Evolutionary conservation across 2,113 vertebrate genomes (phyloP).

Genomic region (Sisor rabdophorus): DNA sequence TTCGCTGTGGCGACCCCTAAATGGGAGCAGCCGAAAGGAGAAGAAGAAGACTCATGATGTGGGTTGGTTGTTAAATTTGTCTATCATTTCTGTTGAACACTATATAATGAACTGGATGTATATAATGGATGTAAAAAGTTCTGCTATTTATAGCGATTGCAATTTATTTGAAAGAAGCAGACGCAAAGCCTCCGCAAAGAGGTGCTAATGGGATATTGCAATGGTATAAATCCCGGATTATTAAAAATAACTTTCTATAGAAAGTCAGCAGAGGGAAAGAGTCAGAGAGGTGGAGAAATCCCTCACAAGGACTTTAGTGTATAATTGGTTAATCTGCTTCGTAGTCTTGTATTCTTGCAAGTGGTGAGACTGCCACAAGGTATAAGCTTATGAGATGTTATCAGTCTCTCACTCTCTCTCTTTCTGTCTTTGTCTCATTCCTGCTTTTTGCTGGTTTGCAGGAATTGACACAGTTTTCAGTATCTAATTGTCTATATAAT

Average conservation of each 20-base stretch:
- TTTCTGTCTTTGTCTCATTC: background rate
- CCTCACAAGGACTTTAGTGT: conserved; percentile 46
- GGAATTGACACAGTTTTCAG: background rate
- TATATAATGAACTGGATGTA: too few species aligned
- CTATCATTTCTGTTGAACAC: too few species aligned
- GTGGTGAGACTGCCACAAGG: conserved; percentile 36
- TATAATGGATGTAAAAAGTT: too few species aligned
- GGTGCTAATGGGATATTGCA: background rate
- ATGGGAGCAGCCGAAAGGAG: too few species aligned
- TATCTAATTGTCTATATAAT: background rate
- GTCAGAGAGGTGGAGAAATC: conserved; percentile 36
- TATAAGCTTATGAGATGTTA: conserved; percentile 7
- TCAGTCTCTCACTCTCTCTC: background rate
- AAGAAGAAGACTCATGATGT: too few species aligned
- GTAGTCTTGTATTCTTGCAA: conserved; percentile 48
- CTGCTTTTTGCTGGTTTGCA: background rate
- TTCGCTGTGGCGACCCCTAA: too few species aligned
- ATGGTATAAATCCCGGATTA: background rate
- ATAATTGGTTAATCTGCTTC: conserved; percentile 49
- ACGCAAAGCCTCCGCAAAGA: background rate
- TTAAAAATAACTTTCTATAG: background rate
- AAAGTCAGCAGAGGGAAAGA: conserved; percentile 6
- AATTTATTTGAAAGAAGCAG: background rate
- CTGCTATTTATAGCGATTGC: too few species aligned
- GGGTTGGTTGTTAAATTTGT: too few species aligned